These are phyloP conservation scores for Ruditapes philippinarum DNA, from an alignment of 1,140 invertebrate species.

Conservation along the genomic window DNA sequence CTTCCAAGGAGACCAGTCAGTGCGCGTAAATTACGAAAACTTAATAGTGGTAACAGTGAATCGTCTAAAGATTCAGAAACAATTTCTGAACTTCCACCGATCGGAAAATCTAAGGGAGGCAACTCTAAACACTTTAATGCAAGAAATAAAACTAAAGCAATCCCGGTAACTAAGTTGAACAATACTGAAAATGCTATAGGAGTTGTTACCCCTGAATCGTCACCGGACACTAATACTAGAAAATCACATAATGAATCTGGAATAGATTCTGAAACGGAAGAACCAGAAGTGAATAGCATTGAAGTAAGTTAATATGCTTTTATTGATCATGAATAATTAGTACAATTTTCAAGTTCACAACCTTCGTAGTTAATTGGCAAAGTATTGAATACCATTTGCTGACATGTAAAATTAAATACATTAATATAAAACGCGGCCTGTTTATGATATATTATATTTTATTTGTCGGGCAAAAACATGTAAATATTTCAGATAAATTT, in stretches of 20 bases:
- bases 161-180: constrained; percentile 15
- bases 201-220: constrained; percentile 48
- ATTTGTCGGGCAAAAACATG: too few relatives aligned
- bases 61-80: neutral
- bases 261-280: constrained; percentile 53
- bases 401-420: too few relatives aligned
- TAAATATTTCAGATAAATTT: too few relatives aligned
- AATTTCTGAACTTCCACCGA: constrained; percentile 49
- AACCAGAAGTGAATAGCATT: constrained; percentile 19
- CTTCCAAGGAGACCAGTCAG: constrained; percentile 34
- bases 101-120: constrained; percentile 35
- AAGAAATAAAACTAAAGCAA: constrained; percentile 36
- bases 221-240: constrained; percentile 7
- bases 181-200: neutral
- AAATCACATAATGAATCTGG: constrained; percentile 49
- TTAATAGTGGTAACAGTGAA: constrained; percentile 23
- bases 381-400: too few relatives aligned
- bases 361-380: too few relatives aligned
- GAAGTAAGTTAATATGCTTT: neutral
- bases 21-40: constrained; percentile 50
- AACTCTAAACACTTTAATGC: constrained; percentile 18
- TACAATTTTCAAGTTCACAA: too few relatives aligned
- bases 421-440: too few relatives aligned
- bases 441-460: too few relatives aligned
- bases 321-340: too few relatives aligned